Evolutionary conservation across 92 coral and sea anemone species (phyloP).

Genomic region (Epizoanthus rinbou): DNA sequence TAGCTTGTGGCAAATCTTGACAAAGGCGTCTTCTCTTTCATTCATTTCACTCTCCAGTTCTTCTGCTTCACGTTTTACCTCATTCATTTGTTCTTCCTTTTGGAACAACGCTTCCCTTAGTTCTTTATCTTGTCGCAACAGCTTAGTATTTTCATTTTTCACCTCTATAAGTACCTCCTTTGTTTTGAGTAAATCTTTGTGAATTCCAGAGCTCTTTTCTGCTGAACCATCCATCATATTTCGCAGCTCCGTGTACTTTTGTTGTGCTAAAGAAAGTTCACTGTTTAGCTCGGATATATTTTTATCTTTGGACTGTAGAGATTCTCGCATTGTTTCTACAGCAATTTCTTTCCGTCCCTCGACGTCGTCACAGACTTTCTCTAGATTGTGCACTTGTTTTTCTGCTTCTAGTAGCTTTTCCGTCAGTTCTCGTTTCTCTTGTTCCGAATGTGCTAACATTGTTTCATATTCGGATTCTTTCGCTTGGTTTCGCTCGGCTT

Average conservation of each 20-base stretch:
- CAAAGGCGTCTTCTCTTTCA: constrained; percentile 53
- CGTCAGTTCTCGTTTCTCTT: constrained; percentile 54
- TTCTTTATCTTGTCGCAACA: constrained; percentile 48
- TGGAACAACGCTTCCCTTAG: constrained; percentile 58
- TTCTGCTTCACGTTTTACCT: constrained; percentile 50
- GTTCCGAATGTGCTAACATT: constrained; percentile 41
- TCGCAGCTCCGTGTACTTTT: constrained; percentile 60
- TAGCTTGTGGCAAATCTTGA: constrained; percentile 54
- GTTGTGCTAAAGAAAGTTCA: constrained; percentile 55
- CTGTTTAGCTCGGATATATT: constrained; percentile 59
- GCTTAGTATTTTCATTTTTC: constrained; percentile 52
- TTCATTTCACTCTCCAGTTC: constrained; percentile 56
- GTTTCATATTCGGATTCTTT: constrained; percentile 50
- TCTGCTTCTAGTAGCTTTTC: constrained; percentile 54
- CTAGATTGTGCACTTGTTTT: constrained; percentile 25
- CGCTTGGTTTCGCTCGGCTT: constrained; percentile 48
- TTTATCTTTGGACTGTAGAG: constrained; percentile 49
- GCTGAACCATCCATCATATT: constrained; percentile 56
- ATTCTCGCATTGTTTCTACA: constrained; percentile 59
- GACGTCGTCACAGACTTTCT: constrained; percentile 47
- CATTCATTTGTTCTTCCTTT: constrained; percentile 61
- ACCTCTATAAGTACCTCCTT: constrained; percentile 61
- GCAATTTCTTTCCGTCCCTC: constrained; percentile 59
- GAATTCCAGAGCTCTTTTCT: constrained; percentile 60
- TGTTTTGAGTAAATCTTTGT: constrained; percentile 52